Evolutionary conservation across 2,888 invertebrate species (phyloP), one percentile per base, ranked within the genome.

Genomic region (Limnephilus marmoratus): DNA sequence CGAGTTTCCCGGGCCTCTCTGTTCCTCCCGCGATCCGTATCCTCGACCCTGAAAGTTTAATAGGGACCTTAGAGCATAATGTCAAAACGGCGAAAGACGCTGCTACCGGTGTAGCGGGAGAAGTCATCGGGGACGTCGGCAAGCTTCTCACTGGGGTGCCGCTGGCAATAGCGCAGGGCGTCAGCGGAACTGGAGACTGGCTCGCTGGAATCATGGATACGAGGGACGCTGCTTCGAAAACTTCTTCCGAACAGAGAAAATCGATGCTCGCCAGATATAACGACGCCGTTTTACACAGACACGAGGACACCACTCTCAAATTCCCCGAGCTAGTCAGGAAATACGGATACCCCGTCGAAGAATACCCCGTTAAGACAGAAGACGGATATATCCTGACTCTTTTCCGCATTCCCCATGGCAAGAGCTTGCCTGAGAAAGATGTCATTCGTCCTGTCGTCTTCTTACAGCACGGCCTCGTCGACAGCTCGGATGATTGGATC

Each of bases 401-500:
- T 92, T 95, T 96, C 95, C 95, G 95, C 92, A 95, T 96, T 92
- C 95, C 94, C n/a, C 94, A 95, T n/a, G 95, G 94, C 93, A 94
- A 94, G 81, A 92, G 94, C 29, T 94, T 94, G n/a, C 34, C 24
- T n/a, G 29, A 81, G 3, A n/a, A 11, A 9, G 94, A 94, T 90
- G 94, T 94, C 91, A 94, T 94, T 85, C 95, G 94, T 90, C 96
- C 96, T 11, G 96, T 96, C 2, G 96, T 96, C 1, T 95, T 97
- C 92, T 94, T 97, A 81, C 96, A 97, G 95, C 97, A 97, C 94
- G 97, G 98, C 9, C 94, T 98, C 4, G 94, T 97, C n/a, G 97
- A 97, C 85, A 97, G 97, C 93, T 97, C 97, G 0, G 96, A 97
- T 49, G 97, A 97, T 94, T 98, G 97, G 97, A 95, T 98, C 5